Evolutionary conservation across 2,113 vertebrate species (phyloP), one percentile per base, ranked within the genome.

Genomic region (Ovis canadensis): DNA sequence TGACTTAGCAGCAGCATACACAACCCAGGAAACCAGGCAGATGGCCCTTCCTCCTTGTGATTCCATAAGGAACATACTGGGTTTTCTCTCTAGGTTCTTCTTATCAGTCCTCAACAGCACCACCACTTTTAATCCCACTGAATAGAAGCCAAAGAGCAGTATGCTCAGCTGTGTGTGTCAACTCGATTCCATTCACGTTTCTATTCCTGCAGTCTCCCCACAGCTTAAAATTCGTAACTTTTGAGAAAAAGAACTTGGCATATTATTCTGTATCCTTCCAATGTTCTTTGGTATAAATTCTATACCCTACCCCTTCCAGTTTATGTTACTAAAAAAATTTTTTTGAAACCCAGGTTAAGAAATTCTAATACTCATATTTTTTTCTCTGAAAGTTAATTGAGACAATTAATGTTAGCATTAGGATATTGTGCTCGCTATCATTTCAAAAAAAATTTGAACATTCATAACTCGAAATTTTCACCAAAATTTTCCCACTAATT

Each of bases 81-180:
- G 4, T 31, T 48, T 78, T 31, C 78, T 33, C 4, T 81, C 45
- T 81, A 16, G 78, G 45, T 33, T 31, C 29, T 50, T 31, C 16
- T 9, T 6, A 33, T 17, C 45, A 50, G 6, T 10, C 9, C 45
- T 33, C 78, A 10, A 81, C 8, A 81, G 5, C 48, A 81, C 31
- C 80, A n/a, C 31, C 31, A 52, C 13, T 33, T 33, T 23, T 52
- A n/a, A 52, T 81, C 31, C 48, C 78, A n/a, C 48, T 6, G 17
- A 31, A 21, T 4, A n/a, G 78, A 81, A 21, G 10, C 29, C 78
- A 52, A 33, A 52, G 48, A 81, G 48, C 78, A 48, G 27, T 48
- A 48, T 0, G 4, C 7, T 15, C 77, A 21, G 17, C 0, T 81
- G 48, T 50, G 29, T 80, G 27, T 80, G 45, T 80, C 0, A 0